Conservation (phyloP, 2,888 invertebrate species). For the Lithophane leautieri region DNA sequence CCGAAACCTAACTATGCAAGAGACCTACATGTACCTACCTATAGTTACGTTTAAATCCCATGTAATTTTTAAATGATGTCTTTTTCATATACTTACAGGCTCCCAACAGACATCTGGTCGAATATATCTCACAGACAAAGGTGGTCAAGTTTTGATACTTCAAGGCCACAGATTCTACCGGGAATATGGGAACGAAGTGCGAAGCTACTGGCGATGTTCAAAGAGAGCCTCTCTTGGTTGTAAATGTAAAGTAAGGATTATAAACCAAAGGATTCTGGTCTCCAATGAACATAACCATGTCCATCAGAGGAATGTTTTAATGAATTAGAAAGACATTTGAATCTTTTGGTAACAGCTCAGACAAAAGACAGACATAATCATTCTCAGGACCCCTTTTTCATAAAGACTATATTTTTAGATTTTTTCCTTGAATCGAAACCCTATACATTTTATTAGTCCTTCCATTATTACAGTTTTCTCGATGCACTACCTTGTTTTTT, state of each 20-base stretch:
- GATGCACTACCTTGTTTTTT: neutral
- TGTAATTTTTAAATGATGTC: conserved; percentile 1
- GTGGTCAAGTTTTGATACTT: conserved; percentile 76
- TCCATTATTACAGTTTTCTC: neutral
- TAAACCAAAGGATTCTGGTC: conserved; percentile 72
- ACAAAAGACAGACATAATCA: conserved; percentile 7
- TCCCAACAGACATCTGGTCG: conserved; percentile 57
- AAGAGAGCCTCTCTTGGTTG: conserved; percentile 74
- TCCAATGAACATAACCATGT: conserved; percentile 75
- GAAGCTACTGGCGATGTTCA: conserved; percentile 81
- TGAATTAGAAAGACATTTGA: conserved; percentile 14
- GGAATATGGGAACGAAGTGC: conserved; percentile 74
- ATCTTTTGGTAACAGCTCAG: conserved; percentile 10
- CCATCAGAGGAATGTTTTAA: conserved; percentile 24
- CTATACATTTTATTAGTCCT: neutral
- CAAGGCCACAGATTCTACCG: conserved; percentile 76
- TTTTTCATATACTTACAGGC: conserved; percentile 32
- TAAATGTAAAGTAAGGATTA: conserved; percentile 76
- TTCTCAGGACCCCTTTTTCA: neutral
- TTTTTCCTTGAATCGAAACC: conserved; percentile 2
- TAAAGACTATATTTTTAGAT: conserved; percentile 17
- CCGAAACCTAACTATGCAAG: neutral
- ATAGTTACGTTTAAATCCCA: neutral
- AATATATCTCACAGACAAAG: conserved; percentile 75
- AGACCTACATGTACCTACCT: neutral